phyloP scores from a whole-genome alignment of 2,888 invertebrate species.

The Adelphocoris suturalis region DNA sequence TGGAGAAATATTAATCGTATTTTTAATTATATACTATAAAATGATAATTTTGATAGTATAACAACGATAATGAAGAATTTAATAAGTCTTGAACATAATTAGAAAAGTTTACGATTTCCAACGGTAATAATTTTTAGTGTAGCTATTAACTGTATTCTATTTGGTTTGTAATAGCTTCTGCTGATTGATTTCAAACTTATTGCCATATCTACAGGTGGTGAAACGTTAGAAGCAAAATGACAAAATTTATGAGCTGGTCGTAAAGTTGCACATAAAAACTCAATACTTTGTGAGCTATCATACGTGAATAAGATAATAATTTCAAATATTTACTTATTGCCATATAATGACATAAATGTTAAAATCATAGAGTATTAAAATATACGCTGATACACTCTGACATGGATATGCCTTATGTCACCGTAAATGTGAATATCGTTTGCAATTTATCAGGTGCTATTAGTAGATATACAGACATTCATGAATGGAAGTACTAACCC shows the following conservation, averaged over 20 bases:
- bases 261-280: not conserved
- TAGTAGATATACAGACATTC: too few relatives aligned
- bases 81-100: not conserved
- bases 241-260: not conserved
- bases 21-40: not conserved
- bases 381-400: too few relatives aligned
- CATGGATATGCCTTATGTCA: too few relatives aligned
- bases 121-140: not conserved
- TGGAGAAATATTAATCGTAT: not conserved
- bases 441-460: too few relatives aligned
- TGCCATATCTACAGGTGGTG: not conserved
- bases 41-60: not conserved
- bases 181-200: not conserved
- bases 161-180: not conserved
- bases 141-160: not conserved
- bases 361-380: too few relatives aligned
- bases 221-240: not conserved
- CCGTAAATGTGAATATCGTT: too few relatives aligned
- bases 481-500: too few relatives aligned
- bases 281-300: too few relatives aligned
- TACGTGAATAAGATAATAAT: too few relatives aligned
- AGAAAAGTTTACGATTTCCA: not conserved
- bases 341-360: too few relatives aligned
- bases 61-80: too few relatives aligned
- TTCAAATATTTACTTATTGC: too few relatives aligned